Evolutionary conservation across 2,113 vertebrate species (phyloP), one percentile per base, ranked within the genome.

Genomic region (Pogonocichla stellata): DNA sequence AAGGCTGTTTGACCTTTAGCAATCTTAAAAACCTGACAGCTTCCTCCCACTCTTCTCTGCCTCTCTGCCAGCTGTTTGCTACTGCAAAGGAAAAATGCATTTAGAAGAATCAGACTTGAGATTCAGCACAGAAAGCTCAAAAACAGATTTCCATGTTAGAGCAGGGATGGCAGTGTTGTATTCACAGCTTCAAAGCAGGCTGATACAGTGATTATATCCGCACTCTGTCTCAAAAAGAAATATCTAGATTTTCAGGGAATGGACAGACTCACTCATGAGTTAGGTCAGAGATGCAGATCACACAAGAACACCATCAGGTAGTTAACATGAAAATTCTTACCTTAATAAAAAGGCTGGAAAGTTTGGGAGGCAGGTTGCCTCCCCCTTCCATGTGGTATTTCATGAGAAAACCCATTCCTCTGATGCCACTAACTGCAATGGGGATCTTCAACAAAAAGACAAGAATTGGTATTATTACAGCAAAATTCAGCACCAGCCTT

Each of bases 371-470:
- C 62, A 99, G 82, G 54, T 83, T 97, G 62, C 96, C 95, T 92
- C 96, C 98, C 62, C 91, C 96, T 89, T 98, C 98, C 26, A 99
- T 98, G 91, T 99, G 98, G 91, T 99, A 97, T 84, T 98, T 99
- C 99, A 99, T 98, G 51, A 99, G 98, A 96, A 98, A 99, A 65
- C 99, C 99, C 98, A 99, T 98, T 36, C 98, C 99, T 95, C 99
- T 97, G 97, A 99, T 98, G 43, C 99, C 99, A 54, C 99, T 99
- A 73, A 99, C 98, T 1, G 99, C 99, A 23, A 99, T 99, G 54
- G 99, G 99, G 88, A 99, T 99, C 99, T 99, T 93, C 29, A 94
- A 60, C 57, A 83, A 29, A 81, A 77, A 88, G 33, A 43, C 16
- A 90, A 66, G 28, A 69, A 57, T 2, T 6, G 12, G 9, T 70